These are phyloP conservation scores for Heliangelus exortis DNA, from an alignment of 2,797 vertebrate genomes.

Conservation along the genomic window DNA sequence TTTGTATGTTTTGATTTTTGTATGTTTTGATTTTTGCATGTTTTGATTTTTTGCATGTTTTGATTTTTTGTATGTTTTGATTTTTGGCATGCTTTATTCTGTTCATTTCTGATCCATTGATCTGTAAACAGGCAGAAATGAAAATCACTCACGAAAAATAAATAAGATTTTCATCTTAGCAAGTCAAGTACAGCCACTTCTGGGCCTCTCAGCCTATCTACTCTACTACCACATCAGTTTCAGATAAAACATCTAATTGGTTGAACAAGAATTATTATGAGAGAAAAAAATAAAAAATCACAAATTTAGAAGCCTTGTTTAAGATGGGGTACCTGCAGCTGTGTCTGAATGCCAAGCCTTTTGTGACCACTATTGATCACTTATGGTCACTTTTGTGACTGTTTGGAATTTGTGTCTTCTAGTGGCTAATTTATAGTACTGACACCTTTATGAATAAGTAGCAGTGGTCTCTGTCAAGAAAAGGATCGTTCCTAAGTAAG, in stretches of 20 bases:
- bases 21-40: conserved; percentile 23
- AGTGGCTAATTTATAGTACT: not conserved
- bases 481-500: not conserved
- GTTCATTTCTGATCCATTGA: conserved; percentile 31
- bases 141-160: conserved; percentile 1
- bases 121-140: not conserved
- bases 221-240: not conserved
- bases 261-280: not conserved
- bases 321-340: not conserved
- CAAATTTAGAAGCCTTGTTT: not conserved
- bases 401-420: not conserved
- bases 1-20: conserved; percentile 33
- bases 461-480: not conserved
- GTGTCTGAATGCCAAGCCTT: not conserved
- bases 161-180: conserved; percentile 22
- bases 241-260: not conserved
- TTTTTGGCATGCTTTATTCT: conserved; percentile 28
- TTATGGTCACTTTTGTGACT: too few species aligned
- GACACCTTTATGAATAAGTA: not conserved
- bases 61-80: conserved; percentile 28
- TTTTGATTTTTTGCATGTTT: conserved; percentile 23
- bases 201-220: not conserved
- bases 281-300: not conserved
- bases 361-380: not conserved
- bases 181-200: not conserved